Base-by-base conservation (phyloP, 2,888 invertebrate genomes). In the Drosophila colorata region DNA sequence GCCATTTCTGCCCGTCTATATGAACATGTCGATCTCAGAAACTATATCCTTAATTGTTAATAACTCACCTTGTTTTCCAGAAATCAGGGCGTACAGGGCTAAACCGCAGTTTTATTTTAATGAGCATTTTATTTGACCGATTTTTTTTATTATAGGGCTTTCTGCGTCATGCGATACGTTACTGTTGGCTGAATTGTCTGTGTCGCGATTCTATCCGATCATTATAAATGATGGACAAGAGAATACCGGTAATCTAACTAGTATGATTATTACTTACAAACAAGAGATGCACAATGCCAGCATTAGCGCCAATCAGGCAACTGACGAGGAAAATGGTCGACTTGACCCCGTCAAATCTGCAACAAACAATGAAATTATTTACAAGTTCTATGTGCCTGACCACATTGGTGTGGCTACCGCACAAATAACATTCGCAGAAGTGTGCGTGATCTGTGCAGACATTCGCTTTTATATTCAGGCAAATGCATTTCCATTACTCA, bases 81-180 rank as follows among this genome's bases (percentile, higher is more conserved):
- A n/a, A n/a, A n/a, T 1, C 5, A 5, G 23, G 23, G 23, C 23
- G 2, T 23, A 4, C 5, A 23, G 5, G 23, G 2, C 23, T 23
- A 5, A 23, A 23, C 2, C 23, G 23, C 5, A 23, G 23, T 23
- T 23, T 23, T n/a, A n/a, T 23, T 23, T 5, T 23, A 23, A 23
- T 23, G 23, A 5, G 28, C 28, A 28, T 28, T 28, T 28, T 28
- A 28, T 28, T 28, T 28, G 9, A 28, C 28, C 28, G 28, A 28
- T 28, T 28, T 28, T 33, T 33, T 33, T 31, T 4, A 81, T 94
- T 94, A 0, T 93, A 96, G 96, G 96, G 81, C 93, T 96, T 48
- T 94, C 94, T 11, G 94, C 94, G 16, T 93, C 94, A 47, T 95
- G 95, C 87, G 94, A 94, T 71, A 95, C 95, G 4, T 92, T 95